phyloP scores from a whole-genome alignment of 2,113 vertebrate species.

The Menidia beryllina region DNA sequence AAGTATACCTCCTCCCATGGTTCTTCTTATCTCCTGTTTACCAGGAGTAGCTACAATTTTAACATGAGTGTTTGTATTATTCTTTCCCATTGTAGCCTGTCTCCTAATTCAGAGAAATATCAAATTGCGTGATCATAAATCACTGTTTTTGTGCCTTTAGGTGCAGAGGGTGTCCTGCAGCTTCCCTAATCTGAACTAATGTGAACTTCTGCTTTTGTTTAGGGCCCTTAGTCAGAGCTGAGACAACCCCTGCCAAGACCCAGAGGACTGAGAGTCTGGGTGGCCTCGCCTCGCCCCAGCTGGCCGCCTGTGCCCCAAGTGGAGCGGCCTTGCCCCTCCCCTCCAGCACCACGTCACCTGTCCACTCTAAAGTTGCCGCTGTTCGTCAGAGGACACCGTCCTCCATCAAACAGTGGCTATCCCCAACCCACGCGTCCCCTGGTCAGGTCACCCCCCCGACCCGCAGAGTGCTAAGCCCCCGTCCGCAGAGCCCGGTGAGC shows the following conservation, averaged over 20 bases:
- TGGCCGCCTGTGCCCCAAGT: conserved; percentile 85
- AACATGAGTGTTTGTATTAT: too few species aligned
- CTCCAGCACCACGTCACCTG: conserved; percentile 83
- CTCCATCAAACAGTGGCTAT: conserved; percentile 90
- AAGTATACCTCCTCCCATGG: neutral
- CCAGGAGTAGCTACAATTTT: too few species aligned
- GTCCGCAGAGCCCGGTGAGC: conserved; percentile 77
- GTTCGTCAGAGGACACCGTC: conserved; percentile 71
- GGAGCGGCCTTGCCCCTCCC: conserved; percentile 88
- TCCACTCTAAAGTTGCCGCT: conserved; percentile 56
- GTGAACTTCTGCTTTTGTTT: conserved; percentile 7
- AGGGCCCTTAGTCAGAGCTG: conserved; percentile 51
- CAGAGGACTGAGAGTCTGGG: conserved; percentile 64
- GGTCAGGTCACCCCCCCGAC: conserved; percentile 68
- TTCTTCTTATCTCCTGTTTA: too few species aligned
- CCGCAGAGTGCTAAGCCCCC: conserved; percentile 82
- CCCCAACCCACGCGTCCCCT: conserved; percentile 73
- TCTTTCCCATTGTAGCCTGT: too few species aligned
- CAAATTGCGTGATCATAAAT: neutral
- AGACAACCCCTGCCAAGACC: conserved; percentile 86
- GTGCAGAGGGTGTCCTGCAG: neutral
- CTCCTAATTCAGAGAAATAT: neutral
- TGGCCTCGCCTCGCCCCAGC: conserved; percentile 82
- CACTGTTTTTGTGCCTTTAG: neutral
- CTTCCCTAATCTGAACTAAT: conserved; percentile 5